These are phyloP conservation scores for Drosophila obscura DNA, from an alignment of 1,140 invertebrate species.

Conservation along the genomic window DNA sequence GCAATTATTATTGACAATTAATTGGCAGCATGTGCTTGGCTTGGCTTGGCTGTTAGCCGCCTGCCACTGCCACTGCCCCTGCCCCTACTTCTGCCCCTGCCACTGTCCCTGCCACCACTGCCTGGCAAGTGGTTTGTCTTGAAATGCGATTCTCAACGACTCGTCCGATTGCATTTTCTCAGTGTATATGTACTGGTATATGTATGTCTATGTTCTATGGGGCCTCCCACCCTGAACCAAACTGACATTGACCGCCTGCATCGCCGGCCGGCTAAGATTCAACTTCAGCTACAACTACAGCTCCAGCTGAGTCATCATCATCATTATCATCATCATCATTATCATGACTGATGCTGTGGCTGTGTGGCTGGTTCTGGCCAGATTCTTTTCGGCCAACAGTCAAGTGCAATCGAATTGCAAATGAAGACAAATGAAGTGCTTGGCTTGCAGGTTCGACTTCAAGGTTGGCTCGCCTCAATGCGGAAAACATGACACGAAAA, in stretches of 20 bases:
- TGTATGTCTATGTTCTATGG: not conserved
- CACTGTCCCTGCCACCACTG: too few relatives aligned
- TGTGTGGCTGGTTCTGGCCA: constrained; percentile 21
- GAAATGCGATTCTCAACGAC: constrained; percentile 58
- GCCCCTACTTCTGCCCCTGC: too few relatives aligned
- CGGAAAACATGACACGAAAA: constrained; percentile 68
- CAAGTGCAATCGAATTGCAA: constrained; percentile 73
- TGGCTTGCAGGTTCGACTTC: constrained; percentile 28
- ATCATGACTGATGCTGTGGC: constrained; percentile 3
- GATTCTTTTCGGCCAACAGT: constrained; percentile 49
- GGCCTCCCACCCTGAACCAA: constrained; percentile 1
- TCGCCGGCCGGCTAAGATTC: constrained; percentile 63
- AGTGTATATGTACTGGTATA: not conserved
- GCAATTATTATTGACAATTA: constrained; percentile 67
- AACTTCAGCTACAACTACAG: not conserved
- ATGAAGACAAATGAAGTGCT: constrained; percentile 65
- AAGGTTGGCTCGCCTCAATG: constrained; percentile 69
- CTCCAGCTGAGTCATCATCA: constrained; percentile 63
- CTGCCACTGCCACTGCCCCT: too few relatives aligned
- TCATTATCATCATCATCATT: constrained; percentile 31
- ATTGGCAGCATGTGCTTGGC: constrained; percentile 57
- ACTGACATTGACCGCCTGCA: constrained; percentile 73
- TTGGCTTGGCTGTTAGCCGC: too few relatives aligned
- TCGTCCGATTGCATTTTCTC: constrained; percentile 28
- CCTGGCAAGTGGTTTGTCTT: constrained; percentile 64